Base-by-base conservation (phyloP, 2,113 vertebrate genomes). In the Pygoscelis adeliae region DNA sequence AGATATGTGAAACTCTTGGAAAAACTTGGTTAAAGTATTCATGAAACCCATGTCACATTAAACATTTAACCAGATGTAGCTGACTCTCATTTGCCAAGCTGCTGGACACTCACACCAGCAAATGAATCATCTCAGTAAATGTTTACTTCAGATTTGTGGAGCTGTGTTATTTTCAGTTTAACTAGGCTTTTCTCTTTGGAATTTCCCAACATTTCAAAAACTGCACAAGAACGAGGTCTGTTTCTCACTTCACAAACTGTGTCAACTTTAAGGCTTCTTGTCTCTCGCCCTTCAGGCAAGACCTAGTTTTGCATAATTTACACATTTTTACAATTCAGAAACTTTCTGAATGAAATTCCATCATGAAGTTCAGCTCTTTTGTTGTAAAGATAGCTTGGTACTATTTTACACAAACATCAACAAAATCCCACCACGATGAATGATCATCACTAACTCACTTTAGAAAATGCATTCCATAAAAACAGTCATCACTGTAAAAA, bases 201-300 rank as follows among this genome's bases (percentile, higher is more conserved):
- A 74, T 91, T 83, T 53, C 55, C 38, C 70, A 49, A 15, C 40
- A 23, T 81, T 86, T 88, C 25, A 29, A 84, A 92, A 92, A 20
- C 30, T 42, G 63, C 49, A 87, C 30, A 83, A 73, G 83, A 90
- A 86, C 14, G 34, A 90, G 69, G 67, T 63, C 67, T 86, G 38
- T 80, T 83, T 88, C 67, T 93, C 89, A 83, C 86, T 92, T 88
- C n/a, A 79, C 77, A 84, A 91, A 77, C 65, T 69, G 66, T 81
- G 70, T 88, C 88, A 87, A 47, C 71, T 94, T 77, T 38, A 53
- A 92, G 71, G 62, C 21, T 94, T 93, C 66, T 69, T 88, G 89
- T 92, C 76, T 97, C 86, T 94, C 91, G 94, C 67, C 50, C 83
- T 93, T 95, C 86, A 90, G 62, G 67, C 74, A 90, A 76, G 76